Percentiles rank a stretch among this genome's conserved stretches.
Evolutionary conservation across 2,113 vertebrate genomes (phyloP).

Genomic region (Bungarus multicinctus): DNA sequence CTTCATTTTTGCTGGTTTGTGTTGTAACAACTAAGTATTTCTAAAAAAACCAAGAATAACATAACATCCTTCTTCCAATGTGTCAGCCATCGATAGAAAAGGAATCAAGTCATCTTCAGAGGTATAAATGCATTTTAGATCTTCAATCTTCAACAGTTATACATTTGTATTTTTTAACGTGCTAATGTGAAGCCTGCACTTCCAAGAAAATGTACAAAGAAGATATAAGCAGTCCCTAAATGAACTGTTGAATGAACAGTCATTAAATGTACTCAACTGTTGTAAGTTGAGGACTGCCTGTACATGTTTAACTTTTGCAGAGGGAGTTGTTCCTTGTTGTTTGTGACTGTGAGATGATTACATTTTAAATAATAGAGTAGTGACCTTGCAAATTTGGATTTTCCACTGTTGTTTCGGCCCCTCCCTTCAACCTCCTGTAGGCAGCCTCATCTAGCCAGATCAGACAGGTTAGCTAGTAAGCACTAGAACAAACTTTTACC

Average conservation of each 20-base stretch:
- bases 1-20: not conserved
- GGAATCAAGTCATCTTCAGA: not conserved
- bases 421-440: conserved; percentile 22
- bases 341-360: conserved; percentile 24
- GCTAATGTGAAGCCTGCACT: conserved; percentile 23
- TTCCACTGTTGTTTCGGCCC: not conserved
- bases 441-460: conserved; percentile 41
- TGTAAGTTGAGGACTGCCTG: not conserved
- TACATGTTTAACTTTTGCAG: not conserved
- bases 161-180: not conserved
- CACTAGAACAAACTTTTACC: conserved; percentile 28
- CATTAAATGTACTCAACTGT: not conserved
- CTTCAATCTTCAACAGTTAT: not conserved
- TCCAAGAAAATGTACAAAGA: not conserved
- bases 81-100: not conserved
- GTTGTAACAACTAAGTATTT: not conserved
- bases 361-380: conserved; percentile 10
- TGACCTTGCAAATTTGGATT: conserved; percentile 10
- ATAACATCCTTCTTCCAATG: not conserved
- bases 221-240: not conserved
- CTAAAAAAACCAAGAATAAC: not conserved
- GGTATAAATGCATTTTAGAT: not conserved
- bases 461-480: conserved; percentile 17
- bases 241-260: not conserved
- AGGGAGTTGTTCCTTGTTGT: conserved; percentile 17